Evolutionary conservation across 1,140 invertebrate species (phyloP).

Genomic region (Lepidurus packardi): DNA sequence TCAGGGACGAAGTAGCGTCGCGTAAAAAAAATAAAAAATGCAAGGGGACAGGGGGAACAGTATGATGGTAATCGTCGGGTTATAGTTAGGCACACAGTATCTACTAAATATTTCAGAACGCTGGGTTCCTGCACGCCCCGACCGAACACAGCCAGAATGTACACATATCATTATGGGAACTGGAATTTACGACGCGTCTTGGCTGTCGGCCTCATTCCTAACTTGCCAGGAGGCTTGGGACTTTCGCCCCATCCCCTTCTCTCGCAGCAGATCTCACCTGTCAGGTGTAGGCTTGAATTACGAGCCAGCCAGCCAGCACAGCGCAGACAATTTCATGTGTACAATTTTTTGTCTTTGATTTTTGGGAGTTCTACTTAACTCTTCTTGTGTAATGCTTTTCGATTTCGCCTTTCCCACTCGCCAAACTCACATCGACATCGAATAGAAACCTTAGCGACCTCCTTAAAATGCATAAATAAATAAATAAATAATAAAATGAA

Average conservation of each 20-base stretch:
- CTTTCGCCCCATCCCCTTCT: not conserved
- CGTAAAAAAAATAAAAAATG: no score
- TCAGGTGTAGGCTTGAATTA: not conserved
- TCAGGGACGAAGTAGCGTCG: no score
- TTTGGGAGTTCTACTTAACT: no score
- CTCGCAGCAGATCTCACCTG: not conserved
- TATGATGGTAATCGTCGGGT: no score
- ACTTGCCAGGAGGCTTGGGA: conserved; percentile 8
- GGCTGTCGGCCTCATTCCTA: not conserved
- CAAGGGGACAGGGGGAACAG: no score
- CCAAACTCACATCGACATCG: no score
- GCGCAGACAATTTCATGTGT: not conserved
- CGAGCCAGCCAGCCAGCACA: not conserved
- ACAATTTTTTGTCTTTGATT: no score
- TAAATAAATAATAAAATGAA: no score
- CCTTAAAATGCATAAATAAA: no score
- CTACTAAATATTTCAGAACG: conserved; percentile 6
- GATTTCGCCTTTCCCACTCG: no score
- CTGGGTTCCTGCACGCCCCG: not conserved
- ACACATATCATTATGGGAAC: conserved; percentile 6
- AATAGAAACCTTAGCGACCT: no score
- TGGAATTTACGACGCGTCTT: conserved; percentile 5
- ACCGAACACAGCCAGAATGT: not conserved
- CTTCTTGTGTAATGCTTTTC: no score
- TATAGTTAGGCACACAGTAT: not conserved